Evolutionary conservation across 1,140 invertebrate genomes (phyloP).

Genomic region (Adoxophyes honmai): DNA sequence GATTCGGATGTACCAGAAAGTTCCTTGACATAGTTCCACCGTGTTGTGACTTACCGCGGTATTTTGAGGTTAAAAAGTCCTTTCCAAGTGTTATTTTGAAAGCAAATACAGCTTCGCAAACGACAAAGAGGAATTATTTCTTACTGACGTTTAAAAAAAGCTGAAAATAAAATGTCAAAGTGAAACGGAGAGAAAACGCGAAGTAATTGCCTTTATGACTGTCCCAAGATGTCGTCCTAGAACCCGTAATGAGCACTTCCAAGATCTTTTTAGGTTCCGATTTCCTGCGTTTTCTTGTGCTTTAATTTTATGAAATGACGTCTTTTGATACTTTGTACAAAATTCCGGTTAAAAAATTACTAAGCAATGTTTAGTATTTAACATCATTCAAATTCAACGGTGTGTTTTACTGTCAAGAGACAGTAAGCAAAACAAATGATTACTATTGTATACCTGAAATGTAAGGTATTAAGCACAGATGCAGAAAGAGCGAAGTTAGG

Average conservation of each 20-base stretch:
- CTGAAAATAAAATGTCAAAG: constrained; percentile 24
- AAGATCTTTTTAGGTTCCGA: constrained; percentile 41
- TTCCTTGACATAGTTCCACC: not conserved
- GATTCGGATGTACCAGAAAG: constrained; percentile 12
- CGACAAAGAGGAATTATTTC: not conserved
- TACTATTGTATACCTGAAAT: too few species aligned
- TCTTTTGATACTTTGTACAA: constrained; percentile 29
- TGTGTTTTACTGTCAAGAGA: too few species aligned
- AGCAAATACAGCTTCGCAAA: not conserved
- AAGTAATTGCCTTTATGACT: constrained; percentile 58
- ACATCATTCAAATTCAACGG: too few species aligned
- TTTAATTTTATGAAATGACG: constrained; percentile 31
- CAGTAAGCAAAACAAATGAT: too few species aligned
- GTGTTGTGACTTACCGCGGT: not conserved
- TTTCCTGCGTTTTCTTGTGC: constrained; percentile 30
- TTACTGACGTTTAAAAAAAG: constrained; percentile 1
- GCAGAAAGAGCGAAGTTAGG: too few species aligned
- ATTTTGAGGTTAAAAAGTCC: too few species aligned
- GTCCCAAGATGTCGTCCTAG: constrained; percentile 33
- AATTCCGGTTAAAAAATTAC: not conserved
- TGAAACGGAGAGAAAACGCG: constrained; percentile 36
- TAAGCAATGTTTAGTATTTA: too few species aligned
- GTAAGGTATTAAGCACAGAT: too few species aligned
- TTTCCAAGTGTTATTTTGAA: too few species aligned
- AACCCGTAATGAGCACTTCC: constrained; percentile 53